Base-by-base conservation (phyloP, 2,888 invertebrate genomes). In the Platypus cylindrus region DNA sequence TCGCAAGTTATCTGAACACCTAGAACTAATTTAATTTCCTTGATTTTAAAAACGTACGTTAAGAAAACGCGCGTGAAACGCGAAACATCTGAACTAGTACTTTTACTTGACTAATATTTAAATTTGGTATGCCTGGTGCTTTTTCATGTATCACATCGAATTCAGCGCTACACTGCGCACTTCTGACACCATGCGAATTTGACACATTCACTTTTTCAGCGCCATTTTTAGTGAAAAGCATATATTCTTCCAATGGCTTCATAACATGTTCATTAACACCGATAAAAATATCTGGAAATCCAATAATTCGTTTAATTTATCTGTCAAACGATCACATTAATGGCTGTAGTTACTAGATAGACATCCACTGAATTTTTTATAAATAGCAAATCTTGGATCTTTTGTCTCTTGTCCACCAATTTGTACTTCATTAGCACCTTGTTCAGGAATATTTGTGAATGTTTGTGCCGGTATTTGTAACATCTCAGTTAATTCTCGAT, bases 241-340 rank as follows among this genome's bases (percentile, higher is more conserved):
- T 87, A 59, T 89, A 89, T 53, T 89, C 89, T 59, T 89, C 87
- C 30, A 90, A 60, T 1, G 90, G 89, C 52, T 85, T 85, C 81
- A 90, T 86, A 72, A 86, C 80, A 45, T 78, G 70, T 39, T 77
- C 77, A 55, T 87, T 86, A 39, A 90, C 78, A 62, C 83, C 78
- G 40, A 90, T 77, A 45, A 84, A 78, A 29, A 90, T 82, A 59
- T 90, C 89, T 89, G 12, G 9, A 27, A 29, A 15, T 17, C 8
- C 17, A 13, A n/a, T n/a, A n/a, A n/a, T 20, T 7, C 20, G 9
- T 20, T 7, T 9, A 5, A 20, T 9, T 7, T 20, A 7, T 7
- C 7, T 20, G 20, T 20, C 9, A 20, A 20, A 20, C 9, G 5
- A 20, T 9, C 9, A 20, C 20, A 7, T 20, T 4, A 22, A 30